Evolutionary conservation across 2,797 vertebrate genomes (phyloP).

Genomic region (Nannoperca australis): DNA sequence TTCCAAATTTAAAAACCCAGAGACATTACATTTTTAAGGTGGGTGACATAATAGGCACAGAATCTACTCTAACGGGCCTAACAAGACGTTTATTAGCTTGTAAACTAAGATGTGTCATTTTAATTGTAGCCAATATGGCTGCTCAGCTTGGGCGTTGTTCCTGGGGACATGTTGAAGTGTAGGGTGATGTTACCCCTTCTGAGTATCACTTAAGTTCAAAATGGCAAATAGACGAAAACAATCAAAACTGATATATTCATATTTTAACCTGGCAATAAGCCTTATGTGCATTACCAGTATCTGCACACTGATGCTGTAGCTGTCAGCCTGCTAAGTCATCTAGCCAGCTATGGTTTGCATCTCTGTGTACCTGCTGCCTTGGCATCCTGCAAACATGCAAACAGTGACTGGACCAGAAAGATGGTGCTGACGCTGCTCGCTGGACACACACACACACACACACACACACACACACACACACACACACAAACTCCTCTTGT

Average conservation of each 20-base stretch:
- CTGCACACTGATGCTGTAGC: conserved; percentile 4
- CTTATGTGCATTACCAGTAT: background rate
- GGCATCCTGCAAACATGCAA: conserved; percentile 54
- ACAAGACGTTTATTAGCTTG: conserved; percentile 1
- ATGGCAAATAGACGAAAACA: background rate
- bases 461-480: conserved; percentile 37
- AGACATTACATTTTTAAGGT: conserved; percentile 24
- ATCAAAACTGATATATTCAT: background rate
- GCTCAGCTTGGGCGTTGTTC: no score
- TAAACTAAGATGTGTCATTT: background rate
- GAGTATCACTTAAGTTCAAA: background rate
- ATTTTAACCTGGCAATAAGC: conserved; percentile 1
- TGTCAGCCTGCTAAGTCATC: conserved; percentile 51
- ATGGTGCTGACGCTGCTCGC: conserved; percentile 67
- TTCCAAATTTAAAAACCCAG: background rate
- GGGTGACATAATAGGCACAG: background rate
- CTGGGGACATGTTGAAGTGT: no score
- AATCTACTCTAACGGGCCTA: background rate
- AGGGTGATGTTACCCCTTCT: background rate
- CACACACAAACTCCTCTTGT: conserved; percentile 45
- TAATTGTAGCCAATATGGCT: no score
- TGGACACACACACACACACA: conserved; percentile 33
- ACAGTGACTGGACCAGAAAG: conserved; percentile 60
- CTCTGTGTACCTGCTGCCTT: conserved; percentile 60
- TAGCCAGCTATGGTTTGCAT: conserved; percentile 41